These are phyloP conservation scores for Otus sunia DNA, from an alignment of 2,113 vertebrate genomes.

Conservation along the genomic window DNA sequence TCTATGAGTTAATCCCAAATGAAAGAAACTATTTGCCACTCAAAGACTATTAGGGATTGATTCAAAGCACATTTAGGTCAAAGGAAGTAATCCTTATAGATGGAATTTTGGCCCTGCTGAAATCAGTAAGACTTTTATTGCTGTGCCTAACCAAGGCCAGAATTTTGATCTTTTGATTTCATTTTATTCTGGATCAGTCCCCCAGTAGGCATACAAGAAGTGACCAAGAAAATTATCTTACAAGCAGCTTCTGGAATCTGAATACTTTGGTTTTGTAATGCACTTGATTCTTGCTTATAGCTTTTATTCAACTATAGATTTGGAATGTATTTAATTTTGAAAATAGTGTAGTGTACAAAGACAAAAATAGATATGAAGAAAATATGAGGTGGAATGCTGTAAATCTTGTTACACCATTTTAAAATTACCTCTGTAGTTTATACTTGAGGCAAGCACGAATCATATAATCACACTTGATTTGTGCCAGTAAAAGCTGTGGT, in stretches of 20 bases:
- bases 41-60: constrained; percentile 46
- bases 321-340: neutral
- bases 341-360: neutral
- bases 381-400: neutral
- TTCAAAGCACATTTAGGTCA: constrained; percentile 62
- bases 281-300: neutral
- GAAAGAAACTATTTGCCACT: constrained; percentile 44
- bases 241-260: neutral
- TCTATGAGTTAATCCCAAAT: constrained; percentile 41
- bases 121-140: neutral
- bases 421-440: neutral
- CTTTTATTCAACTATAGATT: neutral
- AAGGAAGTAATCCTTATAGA: constrained; percentile 46
- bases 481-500: neutral
- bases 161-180: neutral
- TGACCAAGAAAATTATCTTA: neutral
- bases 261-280: neutral
- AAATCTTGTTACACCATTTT: neutral
- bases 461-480: neutral
- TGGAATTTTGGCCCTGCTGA: constrained; percentile 35
- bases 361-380: neutral
- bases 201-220: neutral
- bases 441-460: neutral
- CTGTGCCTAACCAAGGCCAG: neutral
- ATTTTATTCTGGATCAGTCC: neutral